Percentiles rank a stretch among this genome's conserved stretches.
phyloP scores from a whole-genome alignment of 2,888 invertebrate species.

The Halictus quadricinctus region DNA sequence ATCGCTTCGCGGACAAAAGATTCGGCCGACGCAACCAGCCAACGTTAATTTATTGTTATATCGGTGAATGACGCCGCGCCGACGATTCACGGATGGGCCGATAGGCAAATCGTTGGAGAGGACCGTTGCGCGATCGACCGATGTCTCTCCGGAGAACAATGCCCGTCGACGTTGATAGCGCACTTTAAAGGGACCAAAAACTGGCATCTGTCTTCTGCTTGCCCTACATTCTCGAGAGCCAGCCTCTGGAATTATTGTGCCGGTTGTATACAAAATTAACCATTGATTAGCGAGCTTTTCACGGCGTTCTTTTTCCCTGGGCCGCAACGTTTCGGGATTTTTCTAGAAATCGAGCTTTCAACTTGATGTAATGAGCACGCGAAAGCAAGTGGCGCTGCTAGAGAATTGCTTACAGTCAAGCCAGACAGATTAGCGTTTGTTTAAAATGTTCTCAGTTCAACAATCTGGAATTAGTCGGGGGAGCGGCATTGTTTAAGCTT shows the following conservation, averaged over 20 bases:
- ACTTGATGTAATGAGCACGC: neutral
- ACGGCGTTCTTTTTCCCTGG: neutral
- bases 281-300: neutral
- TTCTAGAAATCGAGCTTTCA: neutral
- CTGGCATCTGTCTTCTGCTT: conserved; percentile 16
- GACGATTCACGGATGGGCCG: conserved; percentile 45
- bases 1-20: conserved; percentile 67
- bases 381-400: neutral
- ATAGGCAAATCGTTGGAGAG: conserved; percentile 48
- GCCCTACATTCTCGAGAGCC: conserved; percentile 6
- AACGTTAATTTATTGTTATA: conserved; percentile 70
- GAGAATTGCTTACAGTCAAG: neutral
- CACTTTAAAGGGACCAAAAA: conserved; percentile 37
- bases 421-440: neutral
- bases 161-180: conserved; percentile 48
- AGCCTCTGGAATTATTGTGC: neutral
- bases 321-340: neutral
- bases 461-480: neutral
- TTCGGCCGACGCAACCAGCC: conserved; percentile 57
- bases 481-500: neutral
- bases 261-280: neutral
- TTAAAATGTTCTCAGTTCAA: neutral
- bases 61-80: conserved; percentile 49
- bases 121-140: conserved; percentile 45
- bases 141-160: conserved; percentile 40